Conservation (phyloP, 2,797 vertebrate species). For the Fringilla coelebs region DNA sequence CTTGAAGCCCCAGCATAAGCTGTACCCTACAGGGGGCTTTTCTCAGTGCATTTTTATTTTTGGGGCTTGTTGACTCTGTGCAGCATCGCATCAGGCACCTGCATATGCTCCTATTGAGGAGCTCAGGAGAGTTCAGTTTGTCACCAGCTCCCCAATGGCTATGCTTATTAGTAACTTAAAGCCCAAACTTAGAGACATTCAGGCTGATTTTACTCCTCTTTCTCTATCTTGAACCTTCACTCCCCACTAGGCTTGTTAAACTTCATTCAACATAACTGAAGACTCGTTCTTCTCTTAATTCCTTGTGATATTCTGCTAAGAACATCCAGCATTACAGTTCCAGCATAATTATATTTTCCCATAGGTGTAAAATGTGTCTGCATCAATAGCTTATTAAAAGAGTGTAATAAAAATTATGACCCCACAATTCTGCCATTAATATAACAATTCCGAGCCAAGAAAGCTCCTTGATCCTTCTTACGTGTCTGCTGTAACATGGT, state of each 20-base stretch:
- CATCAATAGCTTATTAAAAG: constrained; percentile 56
- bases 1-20: neutral
- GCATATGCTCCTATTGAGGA: accelerated
- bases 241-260: neutral
- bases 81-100: neutral
- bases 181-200: neutral
- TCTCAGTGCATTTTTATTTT: neutral
- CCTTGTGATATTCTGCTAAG: neutral
- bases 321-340: neutral
- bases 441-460: constrained; percentile 41
- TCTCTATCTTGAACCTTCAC: neutral
- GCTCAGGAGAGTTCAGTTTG: neutral
- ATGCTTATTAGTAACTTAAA: neutral
- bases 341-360: constrained; percentile 42
- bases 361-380: constrained; percentile 38
- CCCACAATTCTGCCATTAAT: constrained; percentile 48
- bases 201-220: neutral
- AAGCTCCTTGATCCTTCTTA: constrained; percentile 41
- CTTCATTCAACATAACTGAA: neutral
- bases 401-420: constrained; percentile 58
- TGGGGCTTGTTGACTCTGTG: neutral
- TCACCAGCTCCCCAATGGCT: neutral
- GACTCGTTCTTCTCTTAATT: neutral
- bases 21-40: neutral
- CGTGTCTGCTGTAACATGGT: neutral